phyloP scores from a whole-genome alignment of 1,140 invertebrate genomes.

The Phthorimaea operculella region DNA sequence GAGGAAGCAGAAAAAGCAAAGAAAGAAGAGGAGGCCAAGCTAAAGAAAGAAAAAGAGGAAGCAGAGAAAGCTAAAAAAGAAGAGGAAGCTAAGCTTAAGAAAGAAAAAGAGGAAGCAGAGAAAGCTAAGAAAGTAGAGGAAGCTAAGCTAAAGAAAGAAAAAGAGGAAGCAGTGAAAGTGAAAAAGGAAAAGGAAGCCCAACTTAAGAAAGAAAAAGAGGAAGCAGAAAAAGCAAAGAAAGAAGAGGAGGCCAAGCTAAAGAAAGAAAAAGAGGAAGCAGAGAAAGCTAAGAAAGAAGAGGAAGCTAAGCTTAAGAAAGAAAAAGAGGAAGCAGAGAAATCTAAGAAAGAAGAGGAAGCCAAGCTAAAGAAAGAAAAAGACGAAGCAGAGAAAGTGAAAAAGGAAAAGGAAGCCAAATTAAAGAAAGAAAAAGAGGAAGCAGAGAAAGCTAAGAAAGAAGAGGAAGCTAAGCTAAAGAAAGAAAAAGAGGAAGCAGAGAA shows the following conservation, averaged over 20 bases:
- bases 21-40: slow-evolving; percentile 19
- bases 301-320: slow-evolving; percentile 16
- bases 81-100: slow-evolving; percentile 14
- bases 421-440: slow-evolving; percentile 13
- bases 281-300: slow-evolving; percentile 22
- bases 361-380: slow-evolving; percentile 24
- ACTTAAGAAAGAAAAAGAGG: slow-evolving; percentile 17
- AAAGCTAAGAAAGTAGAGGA: slow-evolving; percentile 21
- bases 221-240: slow-evolving; percentile 14
- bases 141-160: slow-evolving; percentile 13
- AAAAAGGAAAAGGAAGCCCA: slow-evolving; percentile 23
- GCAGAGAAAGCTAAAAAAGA: slow-evolving; percentile 15
- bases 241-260: slow-evolving; percentile 15
- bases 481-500: slow-evolving; percentile 18
- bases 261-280: slow-evolving; percentile 19
- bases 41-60: slow-evolving; percentile 18
- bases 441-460: slow-evolving; percentile 19
- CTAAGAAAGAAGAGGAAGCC: slow-evolving; percentile 17
- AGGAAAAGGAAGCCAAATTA: slow-evolving; percentile 16
- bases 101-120: slow-evolving; percentile 22
- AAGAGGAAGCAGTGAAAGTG: slow-evolving; percentile 19
- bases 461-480: slow-evolving; percentile 15
- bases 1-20: slow-evolving; percentile 15
- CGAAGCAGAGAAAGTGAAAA: slow-evolving; percentile 19
- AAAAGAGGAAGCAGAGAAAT: slow-evolving; percentile 21